phyloP scores from a whole-genome alignment of 2,797 vertebrate genomes.

The Sebastes nivosus region DNA sequence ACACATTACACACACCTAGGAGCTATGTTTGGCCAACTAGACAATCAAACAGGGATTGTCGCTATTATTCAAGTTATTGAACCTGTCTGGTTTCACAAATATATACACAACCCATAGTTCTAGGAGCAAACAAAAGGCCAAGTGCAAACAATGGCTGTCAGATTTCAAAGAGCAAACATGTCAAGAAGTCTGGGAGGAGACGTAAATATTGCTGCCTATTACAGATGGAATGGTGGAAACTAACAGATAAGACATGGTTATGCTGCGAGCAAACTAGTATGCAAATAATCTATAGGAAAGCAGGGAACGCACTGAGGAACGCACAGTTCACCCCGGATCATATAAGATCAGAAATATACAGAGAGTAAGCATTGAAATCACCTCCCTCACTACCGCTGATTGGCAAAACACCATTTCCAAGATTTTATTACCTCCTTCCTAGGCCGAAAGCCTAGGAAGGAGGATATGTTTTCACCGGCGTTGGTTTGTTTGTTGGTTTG shows the following conservation, averaged over 20 bases:
- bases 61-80: neutral
- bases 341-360: too few species aligned
- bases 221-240: neutral
- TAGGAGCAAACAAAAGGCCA: neutral
- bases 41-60: neutral
- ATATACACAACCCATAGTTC: neutral
- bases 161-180: neutral
- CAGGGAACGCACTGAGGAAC: too few species aligned
- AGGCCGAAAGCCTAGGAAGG: too few species aligned
- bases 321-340: too few species aligned
- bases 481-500: too few species aligned
- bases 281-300: too few species aligned
- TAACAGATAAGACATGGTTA: too few species aligned
- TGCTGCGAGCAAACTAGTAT: neutral
- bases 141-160: neutral
- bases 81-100: neutral
- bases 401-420: too few species aligned
- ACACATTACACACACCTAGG: conserved; percentile 3
- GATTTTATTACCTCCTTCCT: too few species aligned
- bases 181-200: neutral
- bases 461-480: too few species aligned
- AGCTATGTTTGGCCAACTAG: neutral
- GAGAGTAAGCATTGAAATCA: too few species aligned
- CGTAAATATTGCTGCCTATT: neutral
- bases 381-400: too few species aligned